A percentile compares a stretch with the other conserved stretches of the same genome.
Conservation (phyloP, 2,888 invertebrate genomes). For the Dynastes maya region DNA sequence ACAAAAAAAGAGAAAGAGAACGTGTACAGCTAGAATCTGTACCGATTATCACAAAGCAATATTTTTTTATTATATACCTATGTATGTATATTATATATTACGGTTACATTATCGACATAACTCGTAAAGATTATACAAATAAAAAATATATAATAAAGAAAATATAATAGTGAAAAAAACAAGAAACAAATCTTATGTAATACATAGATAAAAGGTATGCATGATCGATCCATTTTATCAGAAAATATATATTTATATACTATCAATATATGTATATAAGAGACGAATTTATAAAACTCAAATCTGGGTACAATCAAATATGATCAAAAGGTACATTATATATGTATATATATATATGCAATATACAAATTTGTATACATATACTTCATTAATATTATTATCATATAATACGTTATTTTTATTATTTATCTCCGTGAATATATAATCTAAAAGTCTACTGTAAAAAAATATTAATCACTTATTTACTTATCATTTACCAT, state of each 20-base stretch:
- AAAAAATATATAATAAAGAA: constrained; percentile 31
- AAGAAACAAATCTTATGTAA: constrained; percentile 19
- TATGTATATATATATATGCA: constrained; percentile 21
- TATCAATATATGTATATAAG: background rate
- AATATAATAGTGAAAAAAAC: constrained; percentile 11
- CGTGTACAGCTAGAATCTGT: constrained; percentile 54
- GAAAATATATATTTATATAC: background rate
- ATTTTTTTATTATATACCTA: constrained; percentile 40
- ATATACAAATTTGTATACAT: constrained; percentile 21
- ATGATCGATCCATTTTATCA: too few species aligned
- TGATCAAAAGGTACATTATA: background rate
- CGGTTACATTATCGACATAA: too few species aligned
- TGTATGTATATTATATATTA: constrained; percentile 2
- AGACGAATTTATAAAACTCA: constrained; percentile 48
- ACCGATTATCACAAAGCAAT: constrained; percentile 56
- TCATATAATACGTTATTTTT: background rate
- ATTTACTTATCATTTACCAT: too few species aligned
- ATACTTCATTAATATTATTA: constrained; percentile 10
- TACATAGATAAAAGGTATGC: background rate
- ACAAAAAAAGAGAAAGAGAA: constrained; percentile 57
- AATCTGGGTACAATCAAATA: background rate
- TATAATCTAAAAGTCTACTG: too few species aligned
- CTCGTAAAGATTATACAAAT: constrained; percentile 7
- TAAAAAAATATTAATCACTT: too few species aligned
- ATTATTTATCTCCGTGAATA: background rate